Base-by-base conservation (phyloP, 2,113 vertebrate species). In the Callopanchax toddi region DNA sequence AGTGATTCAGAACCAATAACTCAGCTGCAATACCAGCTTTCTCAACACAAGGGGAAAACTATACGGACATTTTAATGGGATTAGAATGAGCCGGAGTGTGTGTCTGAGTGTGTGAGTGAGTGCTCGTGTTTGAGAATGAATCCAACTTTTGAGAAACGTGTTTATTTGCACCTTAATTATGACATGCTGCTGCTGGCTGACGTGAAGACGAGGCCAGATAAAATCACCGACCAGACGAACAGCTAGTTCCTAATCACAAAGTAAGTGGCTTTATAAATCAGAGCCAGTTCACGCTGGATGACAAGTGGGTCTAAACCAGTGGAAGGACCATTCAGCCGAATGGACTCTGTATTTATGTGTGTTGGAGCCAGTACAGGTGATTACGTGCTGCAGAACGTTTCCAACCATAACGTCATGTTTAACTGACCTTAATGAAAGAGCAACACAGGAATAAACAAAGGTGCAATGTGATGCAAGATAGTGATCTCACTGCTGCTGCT, bases 101-200 rank as follows among this genome's bases (percentile, higher is more conserved):
- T 29, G 26, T 29, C 4, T 90, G 13, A 55, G 32, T 58, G 56
- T 26, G 26, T 54, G 74, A 64, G 48, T 60, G 25, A 51, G 63
- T 40, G 39, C 60, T 25, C 37, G 57, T 51, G 43, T 71, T 29
- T 59, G 59, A 57, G 29, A 40, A 57, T 34, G 86, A 85, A 76
- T 80, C 86, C 83, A 81, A 88, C 90, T 71, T 89, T 85, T 85
- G 85, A 79, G 53, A 64, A 75, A 72, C 34, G 39, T 76, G 79
- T 92, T 94, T 94, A 92, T 93, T 95, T 93, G 90, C 83, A 83
- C 89, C 90, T 93, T 90, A 91, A 90, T 89, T 92, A 92, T 92
- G 90, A 93, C 84, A 84, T 78, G 89, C 92, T 90, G 71, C 70
- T 81, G 74, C 68, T 67, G 91, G 85, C 79, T 88, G 86, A 94